A percentile compares a stretch with the other conserved stretches of the same genome.
phyloP scores from a whole-genome alignment of 2,888 invertebrate genomes.

The Sarcophaga caerulescens region DNA sequence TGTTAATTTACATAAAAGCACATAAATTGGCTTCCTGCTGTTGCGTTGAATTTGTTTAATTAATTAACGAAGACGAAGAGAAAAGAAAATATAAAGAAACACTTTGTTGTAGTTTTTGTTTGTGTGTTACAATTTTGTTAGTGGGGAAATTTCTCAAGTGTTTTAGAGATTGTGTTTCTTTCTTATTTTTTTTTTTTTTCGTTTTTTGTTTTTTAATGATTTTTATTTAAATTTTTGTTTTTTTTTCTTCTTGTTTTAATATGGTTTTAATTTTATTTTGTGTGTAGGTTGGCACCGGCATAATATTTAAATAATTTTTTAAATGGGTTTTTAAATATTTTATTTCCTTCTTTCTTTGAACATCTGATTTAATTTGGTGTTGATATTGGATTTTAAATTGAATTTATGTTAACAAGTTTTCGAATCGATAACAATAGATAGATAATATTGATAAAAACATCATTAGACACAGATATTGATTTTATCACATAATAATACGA shows the following conservation, averaged over 20 bases:
- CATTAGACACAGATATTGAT: conserved; percentile 54
- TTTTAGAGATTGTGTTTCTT: not conserved
- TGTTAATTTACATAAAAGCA: conserved; percentile 69
- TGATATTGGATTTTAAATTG: conserved; percentile 58
- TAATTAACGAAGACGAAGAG: conserved; percentile 47
- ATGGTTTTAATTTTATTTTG: not conserved
- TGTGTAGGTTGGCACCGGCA: conserved; percentile 55
- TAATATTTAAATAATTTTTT: conserved; percentile 52
- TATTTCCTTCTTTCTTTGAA: conserved; percentile 5
- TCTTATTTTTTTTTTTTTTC: not conserved
- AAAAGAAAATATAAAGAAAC: conserved; percentile 27
- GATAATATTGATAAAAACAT: conserved; percentile 44
- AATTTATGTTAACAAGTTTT: conserved; percentile 61
- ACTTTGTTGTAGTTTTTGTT: conserved; percentile 34
- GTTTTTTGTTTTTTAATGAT: conserved; percentile 10
- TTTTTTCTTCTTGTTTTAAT: too few species aligned
- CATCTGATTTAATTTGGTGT: conserved; percentile 55
- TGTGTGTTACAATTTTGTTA: conserved; percentile 33
- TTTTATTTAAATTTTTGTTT: conserved; percentile 8
- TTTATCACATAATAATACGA: conserved; percentile 48
- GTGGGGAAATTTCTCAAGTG: not conserved
- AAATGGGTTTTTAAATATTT: conserved; percentile 60
- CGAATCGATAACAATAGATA: conserved; percentile 49
- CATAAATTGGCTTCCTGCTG: conserved; percentile 66
- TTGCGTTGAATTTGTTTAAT: conserved; percentile 67